phyloP scores from a whole-genome alignment of 1,140 invertebrate genomes.

The Zeugodacus cucurbitae region DNA sequence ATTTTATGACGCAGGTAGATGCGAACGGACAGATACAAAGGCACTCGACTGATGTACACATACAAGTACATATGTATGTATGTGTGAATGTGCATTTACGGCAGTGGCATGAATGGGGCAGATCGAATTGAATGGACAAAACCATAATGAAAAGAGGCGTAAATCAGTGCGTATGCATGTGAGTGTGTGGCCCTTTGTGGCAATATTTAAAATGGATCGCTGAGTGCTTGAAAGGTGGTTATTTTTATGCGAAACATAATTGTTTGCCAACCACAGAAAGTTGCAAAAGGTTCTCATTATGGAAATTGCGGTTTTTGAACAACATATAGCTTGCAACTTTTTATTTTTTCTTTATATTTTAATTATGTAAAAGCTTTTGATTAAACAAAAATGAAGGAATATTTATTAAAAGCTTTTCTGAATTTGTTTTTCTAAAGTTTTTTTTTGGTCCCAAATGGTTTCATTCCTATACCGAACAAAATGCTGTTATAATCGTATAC shows the following conservation, averaged over 20 bases:
- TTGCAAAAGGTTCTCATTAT: slow-evolving; percentile 20
- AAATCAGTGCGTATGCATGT: background rate
- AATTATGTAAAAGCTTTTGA: background rate
- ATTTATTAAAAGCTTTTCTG: too few relatives aligned
- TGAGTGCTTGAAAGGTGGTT: background rate
- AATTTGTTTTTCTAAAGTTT: too few relatives aligned
- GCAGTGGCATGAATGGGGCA: background rate
- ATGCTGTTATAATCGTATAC: too few relatives aligned
- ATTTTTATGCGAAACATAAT: slow-evolving; percentile 3
- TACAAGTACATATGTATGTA: background rate
- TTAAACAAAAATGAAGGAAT: background rate
- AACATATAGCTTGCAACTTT: background rate
- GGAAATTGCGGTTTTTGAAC: background rate
- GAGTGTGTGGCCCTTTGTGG: background rate
- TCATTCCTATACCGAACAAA: too few relatives aligned
- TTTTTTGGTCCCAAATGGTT: too few relatives aligned
- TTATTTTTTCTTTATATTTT: background rate
- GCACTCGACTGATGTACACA: background rate
- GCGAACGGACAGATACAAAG: background rate
- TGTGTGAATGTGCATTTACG: background rate
- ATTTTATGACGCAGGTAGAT: slow-evolving; percentile 32
- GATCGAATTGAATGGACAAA: background rate
- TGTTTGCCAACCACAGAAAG: background rate
- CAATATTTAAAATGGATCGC: background rate
- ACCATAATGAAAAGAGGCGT: background rate